Percentiles rank a stretch among this genome's conserved stretches.
phyloP scores from a whole-genome alignment of 2,797 vertebrate genomes.

The Neomorphus geoffroyi region DNA sequence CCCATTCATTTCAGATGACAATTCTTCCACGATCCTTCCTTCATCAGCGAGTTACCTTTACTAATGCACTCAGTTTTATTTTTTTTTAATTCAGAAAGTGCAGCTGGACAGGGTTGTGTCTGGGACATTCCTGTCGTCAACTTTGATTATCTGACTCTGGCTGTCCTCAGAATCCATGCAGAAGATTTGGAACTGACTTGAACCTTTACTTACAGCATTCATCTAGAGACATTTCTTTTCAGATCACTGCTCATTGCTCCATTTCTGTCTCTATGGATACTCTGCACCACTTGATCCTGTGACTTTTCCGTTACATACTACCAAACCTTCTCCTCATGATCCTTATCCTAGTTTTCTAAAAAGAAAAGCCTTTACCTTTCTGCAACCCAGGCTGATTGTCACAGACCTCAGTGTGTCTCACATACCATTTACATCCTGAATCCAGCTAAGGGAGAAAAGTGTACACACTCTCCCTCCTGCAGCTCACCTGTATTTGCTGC shows the following conservation, averaged over 20 bases:
- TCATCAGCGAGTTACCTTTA: background rate
- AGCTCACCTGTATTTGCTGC: background rate
- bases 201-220: background rate
- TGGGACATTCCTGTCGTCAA: background rate
- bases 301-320: background rate
- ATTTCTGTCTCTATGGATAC: background rate
- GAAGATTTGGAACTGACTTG: background rate
- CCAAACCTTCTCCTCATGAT: background rate
- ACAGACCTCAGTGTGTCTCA: background rate
- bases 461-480: background rate
- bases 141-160: background rate
- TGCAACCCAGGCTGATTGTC: background rate
- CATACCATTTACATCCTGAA: background rate
- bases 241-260: background rate
- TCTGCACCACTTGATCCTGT: background rate
- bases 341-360: background rate
- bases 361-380: background rate
- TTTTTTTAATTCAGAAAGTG: background rate
- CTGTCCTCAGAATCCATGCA: background rate
- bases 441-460: background rate
- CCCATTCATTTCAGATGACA: background rate
- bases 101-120: background rate
- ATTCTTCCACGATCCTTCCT: background rate
- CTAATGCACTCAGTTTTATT: fast-evolving
- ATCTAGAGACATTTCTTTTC: background rate